Base-by-base conservation (phyloP, 2,797 vertebrate genomes). In the Sus cebifrons region DNA sequence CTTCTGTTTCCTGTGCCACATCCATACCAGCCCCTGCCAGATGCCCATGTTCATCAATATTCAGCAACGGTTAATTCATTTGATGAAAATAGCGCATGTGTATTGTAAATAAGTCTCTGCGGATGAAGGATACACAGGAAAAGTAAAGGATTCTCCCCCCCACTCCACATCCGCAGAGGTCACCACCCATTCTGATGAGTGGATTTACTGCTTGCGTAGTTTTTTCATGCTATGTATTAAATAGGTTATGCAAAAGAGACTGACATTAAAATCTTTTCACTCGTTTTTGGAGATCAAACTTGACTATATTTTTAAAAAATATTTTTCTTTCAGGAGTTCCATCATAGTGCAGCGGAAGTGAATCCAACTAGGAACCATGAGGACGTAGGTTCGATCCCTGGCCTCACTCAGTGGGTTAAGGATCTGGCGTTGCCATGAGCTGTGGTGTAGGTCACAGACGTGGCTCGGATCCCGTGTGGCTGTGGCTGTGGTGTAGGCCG, bases 81-180 rank as follows among this genome's bases (percentile, higher is more conserved):
- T 70, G 21, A 64, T 25, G 20, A 89, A 78, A 44, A 29, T 5
- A 6, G 74, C 0, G 25, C 27, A 40, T 18, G 60, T 9, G 15
- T 52, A 16, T 12, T 7, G 36, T n/a, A 20, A 29, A 1, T 49
- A 52, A 32, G 8, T 16, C 73, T 49, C n/a, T 6, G n/a, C 2
- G 20, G 5, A 12, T 29, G n/a, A 29, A 49, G 40, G 16, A 68
- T 4, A n/a, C 0, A 5, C 2, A 4, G 11, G 54, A 49, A 29
- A 16, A 40, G 44, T 1, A 40, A 20, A 18, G 4, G 29, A 6
- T 73, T 25, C 18, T n/a, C 27, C 13, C 16, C 1, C 11, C 1
- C 11, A 1, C 15, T 49, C 20, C 4, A 49, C 12, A 4, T 8
- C 0, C 11, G 5, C n/a, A 89, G 64, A 58, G 29, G 89, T 12